A percentile compares a stretch with the other conserved stretches of the same genome.
These are phyloP conservation scores for Poecile atricapillus DNA, from an alignment of 2,113 vertebrate genomes.

Conservation along the genomic window DNA sequence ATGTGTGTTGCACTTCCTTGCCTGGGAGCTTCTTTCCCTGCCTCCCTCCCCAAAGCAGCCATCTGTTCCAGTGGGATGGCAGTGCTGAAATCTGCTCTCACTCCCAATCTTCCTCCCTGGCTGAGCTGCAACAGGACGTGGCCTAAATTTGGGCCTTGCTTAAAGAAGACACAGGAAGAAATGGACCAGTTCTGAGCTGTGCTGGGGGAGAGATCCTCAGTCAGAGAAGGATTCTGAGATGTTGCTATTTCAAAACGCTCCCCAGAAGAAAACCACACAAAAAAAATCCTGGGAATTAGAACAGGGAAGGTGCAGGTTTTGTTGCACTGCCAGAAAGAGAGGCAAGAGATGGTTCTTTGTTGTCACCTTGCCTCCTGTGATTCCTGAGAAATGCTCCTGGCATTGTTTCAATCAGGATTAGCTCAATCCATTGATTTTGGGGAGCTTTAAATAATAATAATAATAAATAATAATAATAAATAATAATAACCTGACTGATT, in stretches of 20 bases:
- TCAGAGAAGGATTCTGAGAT: background rate
- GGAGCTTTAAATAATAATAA: too few relatives aligned
- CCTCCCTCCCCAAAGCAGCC: background rate
- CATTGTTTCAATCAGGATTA: background rate
- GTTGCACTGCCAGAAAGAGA: background rate
- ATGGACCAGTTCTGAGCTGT: background rate
- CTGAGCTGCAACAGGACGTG: background rate
- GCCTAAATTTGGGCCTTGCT: background rate
- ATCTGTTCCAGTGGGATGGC: background rate
- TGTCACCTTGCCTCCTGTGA: background rate
- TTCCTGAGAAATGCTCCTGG: background rate
- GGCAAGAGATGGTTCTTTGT: background rate
- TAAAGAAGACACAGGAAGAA: background rate
- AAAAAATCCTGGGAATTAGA: background rate
- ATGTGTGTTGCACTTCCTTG: background rate
- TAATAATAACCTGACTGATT: background rate
- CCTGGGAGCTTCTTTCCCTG: background rate
- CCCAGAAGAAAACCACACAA: background rate
- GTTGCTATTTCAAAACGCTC: background rate
- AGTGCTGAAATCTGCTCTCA: background rate
- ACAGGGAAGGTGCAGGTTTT: background rate
- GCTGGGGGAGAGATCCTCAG: background rate
- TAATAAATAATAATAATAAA: too few relatives aligned
- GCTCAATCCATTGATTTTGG: background rate
- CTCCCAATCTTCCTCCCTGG: background rate